Conservation (phyloP, 2,113 vertebrate species). For the Cygnus atratus region DNA sequence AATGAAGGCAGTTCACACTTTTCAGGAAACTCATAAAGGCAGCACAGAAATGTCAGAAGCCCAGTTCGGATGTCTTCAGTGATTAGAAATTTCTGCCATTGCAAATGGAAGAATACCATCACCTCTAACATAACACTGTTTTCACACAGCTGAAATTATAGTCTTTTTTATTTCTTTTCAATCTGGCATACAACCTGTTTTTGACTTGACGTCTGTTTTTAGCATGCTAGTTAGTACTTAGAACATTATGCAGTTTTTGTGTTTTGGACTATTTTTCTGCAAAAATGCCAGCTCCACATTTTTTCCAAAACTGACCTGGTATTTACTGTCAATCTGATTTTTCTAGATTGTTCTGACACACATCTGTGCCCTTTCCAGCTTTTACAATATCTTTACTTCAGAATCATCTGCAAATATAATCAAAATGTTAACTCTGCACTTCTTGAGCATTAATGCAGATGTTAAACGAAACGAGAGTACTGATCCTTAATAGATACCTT, state of each 20-base stretch:
- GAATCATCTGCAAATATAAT: not conserved
- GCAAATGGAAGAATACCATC: not conserved
- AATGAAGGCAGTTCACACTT: slow-evolving; percentile 28
- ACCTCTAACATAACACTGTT: not conserved
- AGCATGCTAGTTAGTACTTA: not conserved
- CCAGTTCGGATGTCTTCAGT: not conserved
- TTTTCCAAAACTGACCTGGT: not conserved
- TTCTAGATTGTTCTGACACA: not conserved
- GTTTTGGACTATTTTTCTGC: not conserved
- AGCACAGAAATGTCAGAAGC: not conserved
- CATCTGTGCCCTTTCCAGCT: not conserved
- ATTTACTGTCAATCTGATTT: not conserved
- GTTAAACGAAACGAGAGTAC: not conserved
- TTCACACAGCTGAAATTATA: not conserved
- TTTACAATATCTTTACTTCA: not conserved
- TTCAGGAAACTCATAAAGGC: slow-evolving; percentile 54
- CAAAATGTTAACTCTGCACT: not conserved
- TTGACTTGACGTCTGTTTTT: not conserved
- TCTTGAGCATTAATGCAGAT: not conserved
- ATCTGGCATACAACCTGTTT: not conserved
- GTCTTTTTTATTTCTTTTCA: not conserved
- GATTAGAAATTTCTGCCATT: not conserved
- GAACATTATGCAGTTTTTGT: not conserved
- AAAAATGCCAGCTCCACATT: not conserved
- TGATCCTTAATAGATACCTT: not conserved